A percentile compares a stretch with the other conserved stretches of the same genome.
phyloP scores from a whole-genome alignment of 1,140 invertebrate species.

The Drosophila erecta region DNA sequence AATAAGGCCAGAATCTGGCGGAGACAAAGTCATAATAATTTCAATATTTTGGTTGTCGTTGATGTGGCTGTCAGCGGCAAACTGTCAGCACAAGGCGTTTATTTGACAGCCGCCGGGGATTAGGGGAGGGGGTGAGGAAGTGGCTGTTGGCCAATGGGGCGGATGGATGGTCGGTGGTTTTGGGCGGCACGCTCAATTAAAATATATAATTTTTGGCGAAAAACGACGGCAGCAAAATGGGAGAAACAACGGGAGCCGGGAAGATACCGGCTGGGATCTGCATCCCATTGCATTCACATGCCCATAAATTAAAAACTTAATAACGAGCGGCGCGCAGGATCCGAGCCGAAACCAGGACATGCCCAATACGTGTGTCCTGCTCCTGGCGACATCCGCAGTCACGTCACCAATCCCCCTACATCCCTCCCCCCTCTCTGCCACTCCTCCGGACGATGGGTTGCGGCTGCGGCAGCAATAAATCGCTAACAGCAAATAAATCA shows the following conservation, averaged over 20 bases:
- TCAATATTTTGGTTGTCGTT: slow-evolving; percentile 72
- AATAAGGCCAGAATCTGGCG: slow-evolving; percentile 26
- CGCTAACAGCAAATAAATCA: slow-evolving; percentile 84
- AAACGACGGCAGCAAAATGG: slow-evolving; percentile 36
- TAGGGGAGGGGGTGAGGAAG: slow-evolving; percentile 15
- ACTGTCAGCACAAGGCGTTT: slow-evolving; percentile 58
- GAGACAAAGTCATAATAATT: slow-evolving; percentile 77
- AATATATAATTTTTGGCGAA: slow-evolving; percentile 78
- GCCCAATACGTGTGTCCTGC: slow-evolving; percentile 76
- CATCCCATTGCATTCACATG: slow-evolving; percentile 66
- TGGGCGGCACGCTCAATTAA: slow-evolving; percentile 70
- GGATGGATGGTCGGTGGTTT: slow-evolving; percentile 6
- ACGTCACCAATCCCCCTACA: slow-evolving; percentile 50
- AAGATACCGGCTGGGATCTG: slow-evolving; percentile 37
- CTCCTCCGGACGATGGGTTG: slow-evolving; percentile 47
- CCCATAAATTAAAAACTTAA: slow-evolving; percentile 84
- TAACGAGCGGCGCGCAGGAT: slow-evolving; percentile 68
- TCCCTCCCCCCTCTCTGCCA: background rate
- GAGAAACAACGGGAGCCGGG: slow-evolving; percentile 10
- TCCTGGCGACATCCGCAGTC: slow-evolving; percentile 46
- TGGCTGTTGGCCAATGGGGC: background rate
- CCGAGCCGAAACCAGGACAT: slow-evolving; percentile 68
- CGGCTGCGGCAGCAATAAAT: slow-evolving; percentile 83
- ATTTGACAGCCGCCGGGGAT: slow-evolving; percentile 69
- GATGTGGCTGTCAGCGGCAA: slow-evolving; percentile 58